Evolutionary conservation across 2,113 vertebrate species (phyloP).

Genomic region (Tenebrosternarchus preto): DNA sequence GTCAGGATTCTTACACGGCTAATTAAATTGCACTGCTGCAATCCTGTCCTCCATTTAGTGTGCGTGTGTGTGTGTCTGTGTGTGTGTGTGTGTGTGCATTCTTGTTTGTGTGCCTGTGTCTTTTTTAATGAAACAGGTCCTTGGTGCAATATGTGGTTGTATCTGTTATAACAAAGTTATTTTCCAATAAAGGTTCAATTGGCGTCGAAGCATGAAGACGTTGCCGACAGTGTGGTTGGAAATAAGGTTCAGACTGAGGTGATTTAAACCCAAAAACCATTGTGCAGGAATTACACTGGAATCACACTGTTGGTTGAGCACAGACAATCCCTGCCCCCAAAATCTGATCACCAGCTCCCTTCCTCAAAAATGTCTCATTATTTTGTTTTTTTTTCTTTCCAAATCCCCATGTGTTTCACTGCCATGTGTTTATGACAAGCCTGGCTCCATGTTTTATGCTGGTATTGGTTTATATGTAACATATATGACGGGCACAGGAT

Average conservation of each 20-base stretch:
- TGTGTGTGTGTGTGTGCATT: slow-evolving; percentile 8
- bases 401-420: background rate
- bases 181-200: too few relatives aligned
- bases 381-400: background rate
- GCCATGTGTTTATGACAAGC: too few relatives aligned
- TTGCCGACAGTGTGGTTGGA: too few relatives aligned
- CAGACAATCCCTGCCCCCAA: background rate
- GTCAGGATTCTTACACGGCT: slow-evolving; percentile 44
- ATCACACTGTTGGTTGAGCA: too few relatives aligned
- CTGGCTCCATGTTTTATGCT: background rate
- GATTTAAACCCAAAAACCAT: too few relatives aligned
- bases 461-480: background rate
- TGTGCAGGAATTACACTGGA: too few relatives aligned
- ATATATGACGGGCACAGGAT: slow-evolving; percentile 1
- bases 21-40: slow-evolving; percentile 47
- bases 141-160: background rate
- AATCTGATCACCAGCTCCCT: background rate
- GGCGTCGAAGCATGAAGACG: too few relatives aligned
- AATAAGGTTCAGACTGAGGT: too few relatives aligned
- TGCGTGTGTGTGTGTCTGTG: slow-evolving; percentile 12
- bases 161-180: too few relatives aligned
- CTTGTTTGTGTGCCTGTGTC: too few relatives aligned
- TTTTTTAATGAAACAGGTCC: background rate
- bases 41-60: background rate
- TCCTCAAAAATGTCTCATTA: background rate